Base-by-base conservation (phyloP, 2,113 vertebrate genomes). In the Grus americana region DNA sequence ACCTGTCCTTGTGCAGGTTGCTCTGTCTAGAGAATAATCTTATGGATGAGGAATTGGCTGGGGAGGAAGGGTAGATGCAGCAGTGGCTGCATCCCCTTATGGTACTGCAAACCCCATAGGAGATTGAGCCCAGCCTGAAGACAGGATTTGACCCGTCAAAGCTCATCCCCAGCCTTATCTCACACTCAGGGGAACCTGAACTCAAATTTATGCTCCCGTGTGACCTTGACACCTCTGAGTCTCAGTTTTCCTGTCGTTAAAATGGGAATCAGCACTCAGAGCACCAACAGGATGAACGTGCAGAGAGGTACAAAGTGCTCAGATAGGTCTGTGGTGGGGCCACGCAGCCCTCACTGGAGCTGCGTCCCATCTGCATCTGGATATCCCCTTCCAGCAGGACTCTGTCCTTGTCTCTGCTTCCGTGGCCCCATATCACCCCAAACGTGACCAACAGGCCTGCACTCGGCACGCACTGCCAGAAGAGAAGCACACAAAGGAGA, bases 231-330 rank as follows among this genome's bases (percentile, higher is more conserved):
- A 30, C 26, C 18, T 30, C 52, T 5, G 13, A 55, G n/a, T n/a
- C 72, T 71, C 40, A 2, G 17, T 44, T 90, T n/a, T 57, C 11
- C 52, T 63, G 44, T 5, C 47, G 40, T 67, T 81, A 34, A 42
- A 63, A 46, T 1, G 3, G 57, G 50, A 62, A 49, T 9, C 36
- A 57, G 2, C 49, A 30, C 72, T 52, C 30, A 7, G 58, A 76
- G 29, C 40, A 42, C 32, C 29, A 8, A 2, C 1, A 8, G 50
- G 47, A 30, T 40, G 55, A 36, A 15, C 2, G 0, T 0, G 6
- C 0, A 1, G 67, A 49, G 92, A 54, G 70, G 27, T 12, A 22
- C 27, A 8, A 21, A 44, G 79, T 6, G 46, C 75, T 66, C 10
- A 3, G 62, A 5, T 22, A 27, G 29, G 27, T n/a, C 70, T 57